Evolutionary conservation across 2,888 invertebrate species (phyloP).

Genomic region (Pristionchus fissidentatus): DNA sequence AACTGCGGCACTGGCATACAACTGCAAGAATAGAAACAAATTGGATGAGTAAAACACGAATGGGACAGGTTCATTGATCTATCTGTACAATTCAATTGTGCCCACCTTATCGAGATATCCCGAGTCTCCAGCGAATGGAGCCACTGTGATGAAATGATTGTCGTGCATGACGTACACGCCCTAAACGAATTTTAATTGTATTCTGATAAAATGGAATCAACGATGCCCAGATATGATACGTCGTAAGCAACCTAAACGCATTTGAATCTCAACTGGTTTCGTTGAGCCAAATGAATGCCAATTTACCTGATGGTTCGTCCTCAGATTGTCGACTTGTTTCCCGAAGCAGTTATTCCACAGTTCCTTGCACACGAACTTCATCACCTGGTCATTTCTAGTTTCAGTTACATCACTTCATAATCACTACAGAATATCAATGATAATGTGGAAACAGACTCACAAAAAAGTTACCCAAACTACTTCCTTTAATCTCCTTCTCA

Average conservation of each 20-base stretch:
- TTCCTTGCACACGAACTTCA: constrained; percentile 98
- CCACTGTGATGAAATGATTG: constrained; percentile 91
- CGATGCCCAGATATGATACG: too few relatives aligned
- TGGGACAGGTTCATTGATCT: not conserved
- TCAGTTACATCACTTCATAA: not conserved
- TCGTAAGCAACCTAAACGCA: too few relatives aligned
- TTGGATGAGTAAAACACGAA: too few relatives aligned
- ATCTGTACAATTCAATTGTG: too few relatives aligned
- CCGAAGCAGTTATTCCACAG: constrained; percentile 98
- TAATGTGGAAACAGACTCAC: not conserved
- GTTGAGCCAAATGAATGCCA: not conserved
- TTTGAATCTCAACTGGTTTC: too few relatives aligned
- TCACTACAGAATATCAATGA: not conserved
- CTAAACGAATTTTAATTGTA: too few relatives aligned
- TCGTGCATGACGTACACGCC: constrained; percentile 98
- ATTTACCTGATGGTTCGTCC: constrained; percentile 88
- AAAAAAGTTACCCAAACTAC: not conserved
- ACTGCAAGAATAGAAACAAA: too few relatives aligned
- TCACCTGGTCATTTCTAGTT: constrained; percentile 79
- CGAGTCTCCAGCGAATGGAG: constrained; percentile 88
- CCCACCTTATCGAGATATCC: constrained; percentile 28
- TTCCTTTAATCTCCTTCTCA: constrained; percentile 34
- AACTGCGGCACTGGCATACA: too few relatives aligned
- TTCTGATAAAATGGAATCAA: constrained; percentile 42
- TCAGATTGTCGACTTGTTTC: constrained; percentile 96